Evolutionary conservation across 2,888 invertebrate species (phyloP).

Genomic region (Meta bourneti): DNA sequence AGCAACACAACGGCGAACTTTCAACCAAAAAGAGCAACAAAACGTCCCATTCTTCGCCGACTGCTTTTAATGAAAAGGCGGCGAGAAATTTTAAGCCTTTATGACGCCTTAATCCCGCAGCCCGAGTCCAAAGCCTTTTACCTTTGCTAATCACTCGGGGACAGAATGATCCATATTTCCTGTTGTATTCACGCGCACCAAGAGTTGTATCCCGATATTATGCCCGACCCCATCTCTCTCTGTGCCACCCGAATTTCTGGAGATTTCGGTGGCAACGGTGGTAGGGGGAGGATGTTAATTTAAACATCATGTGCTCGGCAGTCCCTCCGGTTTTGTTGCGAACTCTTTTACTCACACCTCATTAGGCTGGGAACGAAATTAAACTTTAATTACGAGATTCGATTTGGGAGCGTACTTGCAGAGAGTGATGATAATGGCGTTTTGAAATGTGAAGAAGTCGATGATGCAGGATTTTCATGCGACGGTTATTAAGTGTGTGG

Average conservation of each 20-base stretch:
- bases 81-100: conserved; percentile 66
- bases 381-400: conserved; percentile 70
- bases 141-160: conserved; percentile 64
- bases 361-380: conserved; percentile 65
- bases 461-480: not conserved
- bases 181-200: conserved; percentile 51
- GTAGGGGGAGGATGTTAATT: conserved; percentile 52
- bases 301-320: conserved; percentile 45
- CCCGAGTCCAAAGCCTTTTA: conserved; percentile 49
- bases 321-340: conserved; percentile 41
- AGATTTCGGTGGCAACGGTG: not conserved
- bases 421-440: not conserved
- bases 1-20: not conserved
- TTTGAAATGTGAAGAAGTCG: conserved; percentile 11
- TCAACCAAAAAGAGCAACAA: not conserved
- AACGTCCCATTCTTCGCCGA: conserved; percentile 29
- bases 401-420: conserved; percentile 25
- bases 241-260: not conserved
- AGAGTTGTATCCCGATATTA: conserved; percentile 3
- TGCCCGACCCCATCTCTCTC: not conserved
- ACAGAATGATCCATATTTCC: conserved; percentile 75
- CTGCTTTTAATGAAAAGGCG: conserved; percentile 57
- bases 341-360: conserved; percentile 62
- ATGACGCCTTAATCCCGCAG: conserved; percentile 65
- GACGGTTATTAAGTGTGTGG: not conserved